Evolutionary conservation across 2,888 invertebrate species (phyloP), one percentile per base, ranked within the genome.

Genomic region (Chrysomela aeneicollis): DNA sequence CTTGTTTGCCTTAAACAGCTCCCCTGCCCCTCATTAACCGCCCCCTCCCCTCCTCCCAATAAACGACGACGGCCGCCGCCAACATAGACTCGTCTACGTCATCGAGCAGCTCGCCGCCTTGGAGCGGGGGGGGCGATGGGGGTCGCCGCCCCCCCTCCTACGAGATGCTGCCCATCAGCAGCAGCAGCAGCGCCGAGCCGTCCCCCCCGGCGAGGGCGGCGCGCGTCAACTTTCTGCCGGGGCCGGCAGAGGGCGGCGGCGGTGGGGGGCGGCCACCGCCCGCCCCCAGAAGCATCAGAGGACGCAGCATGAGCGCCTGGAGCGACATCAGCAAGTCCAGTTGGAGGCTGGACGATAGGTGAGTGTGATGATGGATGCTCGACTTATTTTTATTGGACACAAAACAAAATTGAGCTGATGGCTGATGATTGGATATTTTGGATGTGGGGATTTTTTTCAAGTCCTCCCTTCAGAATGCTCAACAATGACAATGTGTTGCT

Each of bases 201-300:
- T 77, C 76, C 10, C 72, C 55, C 69, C 70, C 69, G 52, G 63
- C 64, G 49, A 71, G 85, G 68, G 88, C 87, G 62, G 86, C 87
- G 66, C 86, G 89, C 73, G 90, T 90, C 51, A 90, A 90, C 78
- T 90, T 90, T 76, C 89, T 86, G 8, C 87, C 87, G 82, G 87
- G 92, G 93, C 93, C 92, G 46, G 93, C 93, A 93, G 93, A 93
- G 77, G 93, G 93, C 79, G 92, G 93, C 93, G 77, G 93, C 92
- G 46, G 93, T 93, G 93, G 93, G 93, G 77, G 93, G 93, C 79
- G 89, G 93, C 79, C 93, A 93, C 77, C 87, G 93, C 6, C 26
- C 26, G 26, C 26, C 26, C 26, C 26, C 26, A 26, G 6, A 26
- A 26, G 26, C 4, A 26, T 3, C 17, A 37, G 55, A n/a, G 86